Conservation (phyloP, 2,888 invertebrate genomes). For the Blastobasis lacticolella region DNA sequence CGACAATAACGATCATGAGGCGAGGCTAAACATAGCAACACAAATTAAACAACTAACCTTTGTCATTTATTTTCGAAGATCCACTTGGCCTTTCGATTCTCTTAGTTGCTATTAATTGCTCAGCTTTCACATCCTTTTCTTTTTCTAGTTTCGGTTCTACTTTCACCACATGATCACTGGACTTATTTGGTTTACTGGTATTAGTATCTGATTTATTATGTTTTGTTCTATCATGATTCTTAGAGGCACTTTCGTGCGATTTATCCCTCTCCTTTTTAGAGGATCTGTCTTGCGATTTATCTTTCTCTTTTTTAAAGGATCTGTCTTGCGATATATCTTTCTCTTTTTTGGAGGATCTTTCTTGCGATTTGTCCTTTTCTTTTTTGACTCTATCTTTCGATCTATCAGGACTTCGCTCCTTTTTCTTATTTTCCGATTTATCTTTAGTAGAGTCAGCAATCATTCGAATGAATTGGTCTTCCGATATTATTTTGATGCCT, state of each 20-base stretch:
- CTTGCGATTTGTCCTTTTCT: constrained; percentile 19
- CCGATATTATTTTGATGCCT: constrained; percentile 82
- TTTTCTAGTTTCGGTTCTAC: constrained; percentile 9
- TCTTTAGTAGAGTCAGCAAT: constrained; percentile 72
- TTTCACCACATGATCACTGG: neutral
- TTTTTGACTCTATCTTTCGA: constrained; percentile 12
- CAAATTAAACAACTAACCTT: too few species aligned
- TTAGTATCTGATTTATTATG: neutral
- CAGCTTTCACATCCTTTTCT: constrained; percentile 11
- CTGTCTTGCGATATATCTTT: constrained; percentile 12
- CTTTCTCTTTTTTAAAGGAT: constrained; percentile 16
- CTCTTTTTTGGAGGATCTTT: constrained; percentile 12
- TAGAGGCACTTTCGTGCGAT: constrained; percentile 6
- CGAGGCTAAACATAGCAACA: too few species aligned
- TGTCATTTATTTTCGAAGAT: too few species aligned
- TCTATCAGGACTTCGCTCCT: constrained; percentile 23
- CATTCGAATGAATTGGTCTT: constrained; percentile 88
- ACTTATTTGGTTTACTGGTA: neutral
- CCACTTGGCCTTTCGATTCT: too few species aligned
- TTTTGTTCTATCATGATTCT: constrained; percentile 2
- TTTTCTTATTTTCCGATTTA: constrained; percentile 21
- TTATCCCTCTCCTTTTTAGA: constrained; percentile 17
- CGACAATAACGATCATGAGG: too few species aligned
- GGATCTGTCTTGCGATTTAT: constrained; percentile 7
- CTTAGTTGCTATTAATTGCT: constrained; percentile 7